Evolutionary conservation across 30 jellyfish, hydroid and myxozoan genomes (phyloP).

Genomic region (Hydractinia echinata): DNA sequence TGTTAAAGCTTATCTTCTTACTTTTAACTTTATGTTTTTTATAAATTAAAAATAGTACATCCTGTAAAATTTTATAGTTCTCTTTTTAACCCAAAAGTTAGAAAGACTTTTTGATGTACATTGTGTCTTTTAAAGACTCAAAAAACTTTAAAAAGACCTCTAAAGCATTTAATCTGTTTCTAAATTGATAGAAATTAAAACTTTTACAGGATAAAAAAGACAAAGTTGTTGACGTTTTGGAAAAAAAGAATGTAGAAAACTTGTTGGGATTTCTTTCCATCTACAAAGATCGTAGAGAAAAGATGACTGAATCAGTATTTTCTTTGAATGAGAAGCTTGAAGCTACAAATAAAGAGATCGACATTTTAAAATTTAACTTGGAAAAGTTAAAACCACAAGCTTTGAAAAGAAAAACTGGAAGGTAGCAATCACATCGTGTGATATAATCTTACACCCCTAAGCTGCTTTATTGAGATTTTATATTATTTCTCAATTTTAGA

Average conservation of each 20-base stretch:
- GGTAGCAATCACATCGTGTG: slow-evolving; percentile 1
- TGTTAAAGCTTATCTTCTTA: no score
- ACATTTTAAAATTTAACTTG: slow-evolving; percentile 37
- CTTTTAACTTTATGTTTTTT: no score
- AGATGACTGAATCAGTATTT: slow-evolving; percentile 20
- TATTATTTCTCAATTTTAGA: slow-evolving; percentile 21
- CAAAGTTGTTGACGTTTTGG: slow-evolving; percentile 70
- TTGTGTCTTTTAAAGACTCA: no score
- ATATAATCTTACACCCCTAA: no score
- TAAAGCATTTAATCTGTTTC: no score
- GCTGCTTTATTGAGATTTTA: no score
- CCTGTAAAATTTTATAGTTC: no score
- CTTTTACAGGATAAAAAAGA: slow-evolving; percentile 44
- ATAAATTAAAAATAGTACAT: no score
- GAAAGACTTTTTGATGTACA: no score
- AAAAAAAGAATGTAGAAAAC: slow-evolving; percentile 62
- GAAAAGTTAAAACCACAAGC: slow-evolving; percentile 42
- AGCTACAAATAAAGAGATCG: slow-evolving; percentile 28
- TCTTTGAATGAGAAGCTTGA: slow-evolving; percentile 28
- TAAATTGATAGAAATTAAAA: no score
- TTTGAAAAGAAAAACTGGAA: not conserved
- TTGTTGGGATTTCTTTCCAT: slow-evolving; percentile 59
- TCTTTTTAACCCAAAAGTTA: no score
- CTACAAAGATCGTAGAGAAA: slow-evolving; percentile 45
- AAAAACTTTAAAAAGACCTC: no score